These are phyloP conservation scores for Picus viridis DNA, from an alignment of 2,797 vertebrate species.

Conservation along the genomic window DNA sequence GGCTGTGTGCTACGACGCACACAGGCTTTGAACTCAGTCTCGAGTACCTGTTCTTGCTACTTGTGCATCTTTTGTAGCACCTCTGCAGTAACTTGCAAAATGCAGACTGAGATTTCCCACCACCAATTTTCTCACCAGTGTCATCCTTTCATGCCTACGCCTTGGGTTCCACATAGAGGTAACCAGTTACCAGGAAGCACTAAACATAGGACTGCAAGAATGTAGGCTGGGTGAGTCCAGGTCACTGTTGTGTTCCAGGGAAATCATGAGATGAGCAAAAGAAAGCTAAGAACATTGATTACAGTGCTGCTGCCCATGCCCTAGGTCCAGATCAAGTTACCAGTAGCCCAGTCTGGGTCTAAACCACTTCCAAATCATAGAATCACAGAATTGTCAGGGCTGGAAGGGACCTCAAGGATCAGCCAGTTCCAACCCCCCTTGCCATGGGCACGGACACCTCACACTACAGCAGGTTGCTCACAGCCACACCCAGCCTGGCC, in stretches of 20 bases:
- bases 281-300: neutral
- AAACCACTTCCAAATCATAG: neutral
- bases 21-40: fast-evolving
- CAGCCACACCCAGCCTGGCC: too few relatives aligned
- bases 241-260: neutral
- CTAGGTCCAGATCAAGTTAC: neutral
- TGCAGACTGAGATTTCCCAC: neutral
- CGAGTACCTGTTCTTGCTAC: neutral
- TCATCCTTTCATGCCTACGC: neutral
- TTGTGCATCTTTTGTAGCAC: neutral
- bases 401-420: too few relatives aligned
- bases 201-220: neutral
- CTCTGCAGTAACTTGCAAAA: neutral
- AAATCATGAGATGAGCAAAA: neutral
- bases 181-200: neutral
- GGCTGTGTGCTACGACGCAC: neutral
- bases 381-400: too few relatives aligned
- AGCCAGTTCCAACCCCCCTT: too few relatives aligned
- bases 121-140: neutral
- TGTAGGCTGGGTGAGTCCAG: neutral
- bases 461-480: too few relatives aligned
- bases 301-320: neutral
- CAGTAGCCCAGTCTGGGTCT: neutral
- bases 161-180: neutral
- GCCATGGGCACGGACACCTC: too few relatives aligned